Evolutionary conservation across 2,888 invertebrate species (phyloP).

Genomic region (Scaptodrosophila latifasciaeformis): DNA sequence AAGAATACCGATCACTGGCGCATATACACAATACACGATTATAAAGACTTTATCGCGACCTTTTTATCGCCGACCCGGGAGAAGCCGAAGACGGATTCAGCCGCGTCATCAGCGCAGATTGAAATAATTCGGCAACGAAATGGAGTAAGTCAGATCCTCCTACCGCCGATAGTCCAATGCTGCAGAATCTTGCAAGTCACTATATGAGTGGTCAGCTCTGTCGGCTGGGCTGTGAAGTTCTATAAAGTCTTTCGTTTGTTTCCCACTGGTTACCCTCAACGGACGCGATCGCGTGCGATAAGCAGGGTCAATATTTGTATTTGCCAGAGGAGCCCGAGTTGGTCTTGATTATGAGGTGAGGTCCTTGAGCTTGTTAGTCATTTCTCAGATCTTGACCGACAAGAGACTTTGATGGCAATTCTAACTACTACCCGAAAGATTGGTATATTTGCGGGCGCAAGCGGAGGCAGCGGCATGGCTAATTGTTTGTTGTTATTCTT

Average conservation of each 20-base stretch:
- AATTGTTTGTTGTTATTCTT: constrained; percentile 57
- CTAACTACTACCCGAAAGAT: too few relatives aligned
- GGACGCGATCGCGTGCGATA: constrained; percentile 34
- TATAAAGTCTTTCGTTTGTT: too few relatives aligned
- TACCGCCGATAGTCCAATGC: constrained; percentile 1
- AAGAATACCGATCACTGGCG: constrained; percentile 48
- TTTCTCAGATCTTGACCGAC: constrained; percentile 17
- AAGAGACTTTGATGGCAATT: too few relatives aligned
- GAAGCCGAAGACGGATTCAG: constrained; percentile 35
- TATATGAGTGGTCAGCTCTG: constrained; percentile 37
- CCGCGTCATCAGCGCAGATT: constrained; percentile 64
- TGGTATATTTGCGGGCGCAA: too few relatives aligned
- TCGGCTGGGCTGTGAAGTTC: not conserved
- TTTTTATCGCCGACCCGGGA: constrained; percentile 48
- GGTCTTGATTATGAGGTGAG: constrained; percentile 9
- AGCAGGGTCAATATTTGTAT: constrained; percentile 66
- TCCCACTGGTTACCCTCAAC: not conserved
- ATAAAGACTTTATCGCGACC: constrained; percentile 50
- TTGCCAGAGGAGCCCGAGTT: constrained; percentile 23
- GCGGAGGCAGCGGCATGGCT: constrained; percentile 37
- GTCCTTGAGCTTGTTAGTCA: constrained; percentile 9
- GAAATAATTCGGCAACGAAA: constrained; percentile 51
- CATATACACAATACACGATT: too few relatives aligned
- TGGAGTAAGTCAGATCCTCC: constrained; percentile 2
- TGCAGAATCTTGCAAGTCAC: constrained; percentile 57